Evolutionary conservation across 2,888 invertebrate genomes (phyloP), one percentile per base, ranked within the genome.

Genomic region (Dichetophora obliterata): DNA sequence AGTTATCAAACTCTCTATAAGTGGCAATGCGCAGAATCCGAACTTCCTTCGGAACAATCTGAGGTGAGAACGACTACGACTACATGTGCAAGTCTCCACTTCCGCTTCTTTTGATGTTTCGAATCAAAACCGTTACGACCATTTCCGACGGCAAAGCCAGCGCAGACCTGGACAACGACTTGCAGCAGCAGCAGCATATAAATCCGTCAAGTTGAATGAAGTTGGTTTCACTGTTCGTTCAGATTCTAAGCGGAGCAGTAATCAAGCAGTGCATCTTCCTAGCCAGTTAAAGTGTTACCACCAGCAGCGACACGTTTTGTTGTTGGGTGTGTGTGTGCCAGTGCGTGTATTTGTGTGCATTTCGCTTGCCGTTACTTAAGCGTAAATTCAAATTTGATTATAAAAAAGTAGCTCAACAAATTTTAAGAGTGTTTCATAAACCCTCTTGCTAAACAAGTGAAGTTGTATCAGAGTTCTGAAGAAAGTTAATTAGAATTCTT

Each of bases 171-270:
- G 34, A 14, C 37, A 34, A 34, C 61, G 61, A 27, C 37, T 70
- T 16, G 52, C 52, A n/a, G 54, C 31, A 69, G 43, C 19, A 24
- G 52, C 19, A 24, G 52, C 31, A 50, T 87, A 87, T 87, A 87
- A 87, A 87, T 87, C 85, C 82, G 78, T 82, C 82, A 82, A 82
- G 83, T 81, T 82, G 84, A 80, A 78, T 80, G 80, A 75, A 81
- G 78, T 79, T 82, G 82, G 79, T 83, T 85, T 85, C 86, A 87
- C 86, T 87, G 82, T 84, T 85, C 83, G 82, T 86, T 87, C 84
- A 85, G 84, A 83, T 83, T 81, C 79, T 84, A 82, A 85, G 80
- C 85, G 81, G 84, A 85, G 85, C 84, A 87, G 84, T 86, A 82
- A 82, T 75, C 80, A 76, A 63, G 3, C 8, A 43, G 63, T 27